These are phyloP conservation scores for Protobothrops mucrosquamatus DNA, from an alignment of 2,113 vertebrate genomes.

Conservation along the genomic window DNA sequence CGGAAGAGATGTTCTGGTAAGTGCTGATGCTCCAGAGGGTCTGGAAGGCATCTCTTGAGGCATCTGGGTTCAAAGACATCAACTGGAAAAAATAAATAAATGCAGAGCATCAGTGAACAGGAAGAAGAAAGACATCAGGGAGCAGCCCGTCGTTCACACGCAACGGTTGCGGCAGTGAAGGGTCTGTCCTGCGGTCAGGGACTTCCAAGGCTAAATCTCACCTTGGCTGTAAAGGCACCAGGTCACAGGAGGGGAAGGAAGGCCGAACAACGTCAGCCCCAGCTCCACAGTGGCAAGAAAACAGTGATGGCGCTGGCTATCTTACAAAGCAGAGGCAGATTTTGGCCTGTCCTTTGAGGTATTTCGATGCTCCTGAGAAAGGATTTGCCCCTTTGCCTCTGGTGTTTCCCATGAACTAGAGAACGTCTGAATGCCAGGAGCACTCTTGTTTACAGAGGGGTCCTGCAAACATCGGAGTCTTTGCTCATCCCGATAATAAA, in stretches of 20 bases:
- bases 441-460: neutral
- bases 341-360: neutral
- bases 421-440: neutral
- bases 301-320: neutral
- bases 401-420: neutral
- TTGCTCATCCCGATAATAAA: neutral
- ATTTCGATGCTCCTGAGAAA: neutral
- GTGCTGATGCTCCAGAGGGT: slow-evolving; percentile 56
- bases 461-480: neutral
- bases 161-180: too few relatives aligned
- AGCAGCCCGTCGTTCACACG: neutral
- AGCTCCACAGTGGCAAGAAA: neutral
- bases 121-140: neutral
- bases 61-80: slow-evolving; percentile 50
- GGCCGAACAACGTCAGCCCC: neutral
- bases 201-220: neutral
- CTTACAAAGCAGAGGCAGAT: neutral
- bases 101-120: neutral
- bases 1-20: neutral
- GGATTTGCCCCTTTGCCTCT: neutral
- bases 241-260: neutral
- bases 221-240: neutral
- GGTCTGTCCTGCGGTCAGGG: too few relatives aligned
- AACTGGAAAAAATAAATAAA: slow-evolving; percentile 30
- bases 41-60: slow-evolving; percentile 38